These are phyloP conservation scores for Ypsolopha scabrella DNA, from an alignment of 2,888 invertebrate species.

Conservation along the genomic window DNA sequence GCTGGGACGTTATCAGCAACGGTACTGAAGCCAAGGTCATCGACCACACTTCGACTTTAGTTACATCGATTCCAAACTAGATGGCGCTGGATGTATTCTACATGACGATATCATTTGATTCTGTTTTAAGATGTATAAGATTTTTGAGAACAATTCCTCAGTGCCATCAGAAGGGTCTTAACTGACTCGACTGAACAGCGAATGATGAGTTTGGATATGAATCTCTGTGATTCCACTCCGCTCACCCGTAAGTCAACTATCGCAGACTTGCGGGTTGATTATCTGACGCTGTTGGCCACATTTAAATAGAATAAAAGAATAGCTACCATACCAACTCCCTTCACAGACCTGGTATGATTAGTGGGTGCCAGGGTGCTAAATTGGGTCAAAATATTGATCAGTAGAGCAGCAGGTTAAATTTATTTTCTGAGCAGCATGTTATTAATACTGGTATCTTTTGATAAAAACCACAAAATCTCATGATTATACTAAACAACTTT, in stretches of 20 bases:
- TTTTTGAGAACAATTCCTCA: neutral
- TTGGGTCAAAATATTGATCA: no score
- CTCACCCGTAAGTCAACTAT: conserved; percentile 50
- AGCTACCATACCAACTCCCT: no score
- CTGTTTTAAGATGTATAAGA: conserved; percentile 1
- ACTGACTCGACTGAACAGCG: conserved; percentile 70
- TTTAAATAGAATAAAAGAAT: conserved; percentile 8
- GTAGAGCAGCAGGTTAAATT: no score
- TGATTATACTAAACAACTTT: no score
- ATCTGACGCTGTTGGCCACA: conserved; percentile 51
- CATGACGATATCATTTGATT: conserved; percentile 20
- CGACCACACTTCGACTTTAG: conserved; percentile 12
- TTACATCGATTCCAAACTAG: conserved; percentile 16
- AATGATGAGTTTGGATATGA: conserved; percentile 55
- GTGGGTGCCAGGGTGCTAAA: no score
- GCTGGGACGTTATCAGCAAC: conserved; percentile 14
- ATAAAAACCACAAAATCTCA: no score
- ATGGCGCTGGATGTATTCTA: conserved; percentile 20
- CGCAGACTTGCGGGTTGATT: conserved; percentile 43
- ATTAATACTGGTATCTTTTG: no score
- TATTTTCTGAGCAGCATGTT: no score
- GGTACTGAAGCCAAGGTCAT: conserved; percentile 30
- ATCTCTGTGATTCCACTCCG: conserved; percentile 39
- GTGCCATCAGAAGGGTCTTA: conserved; percentile 57
- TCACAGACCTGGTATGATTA: no score